Evolutionary conservation across 1,140 invertebrate species (phyloP).

Genomic region (Agraylea sexmaculata): DNA sequence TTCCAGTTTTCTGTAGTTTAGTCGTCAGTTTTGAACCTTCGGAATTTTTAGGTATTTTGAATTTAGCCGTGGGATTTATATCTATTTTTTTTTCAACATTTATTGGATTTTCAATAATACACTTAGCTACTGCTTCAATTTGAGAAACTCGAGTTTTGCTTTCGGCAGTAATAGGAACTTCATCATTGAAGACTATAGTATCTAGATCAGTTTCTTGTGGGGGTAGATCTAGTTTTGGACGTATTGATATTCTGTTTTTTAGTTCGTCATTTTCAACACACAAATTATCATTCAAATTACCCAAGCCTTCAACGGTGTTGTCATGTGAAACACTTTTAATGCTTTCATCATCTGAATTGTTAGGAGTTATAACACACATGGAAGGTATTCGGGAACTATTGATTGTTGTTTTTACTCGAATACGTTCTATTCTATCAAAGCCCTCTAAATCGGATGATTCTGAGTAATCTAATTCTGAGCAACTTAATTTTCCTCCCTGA

Average conservation of each 20-base stretch:
- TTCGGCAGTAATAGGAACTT: too few relatives aligned
- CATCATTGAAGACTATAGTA: slow-evolving; percentile 20
- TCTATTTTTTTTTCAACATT: slow-evolving; percentile 6
- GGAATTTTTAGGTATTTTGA: slow-evolving; percentile 9
- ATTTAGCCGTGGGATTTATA: slow-evolving; percentile 1
- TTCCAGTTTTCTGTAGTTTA: slow-evolving; percentile 31
- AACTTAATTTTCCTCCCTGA: slow-evolving; percentile 50
- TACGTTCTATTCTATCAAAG: slow-evolving; percentile 70
- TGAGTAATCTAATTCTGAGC: slow-evolving; percentile 61
- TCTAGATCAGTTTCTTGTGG: slow-evolving; percentile 24
- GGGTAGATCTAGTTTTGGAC: slow-evolving; percentile 39
- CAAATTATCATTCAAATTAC: not conserved
- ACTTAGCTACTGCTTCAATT: slow-evolving; percentile 6
- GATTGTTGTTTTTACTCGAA: slow-evolving; percentile 75
- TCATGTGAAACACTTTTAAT: slow-evolving; percentile 26
- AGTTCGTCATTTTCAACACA: slow-evolving; percentile 6
- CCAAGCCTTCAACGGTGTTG: not conserved
- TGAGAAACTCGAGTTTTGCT: slow-evolving; percentile 8
- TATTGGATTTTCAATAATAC: slow-evolving; percentile 1
- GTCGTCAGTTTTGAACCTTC: slow-evolving; percentile 22
- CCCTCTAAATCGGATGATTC: slow-evolving; percentile 78
- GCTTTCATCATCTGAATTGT: slow-evolving; percentile 75
- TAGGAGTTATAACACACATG: slow-evolving; percentile 84
- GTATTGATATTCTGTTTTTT: slow-evolving; percentile 20
- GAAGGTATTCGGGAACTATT: slow-evolving; percentile 79